phyloP scores from a whole-genome alignment of 1,140 invertebrate species.

The Pararge aegeria region DNA sequence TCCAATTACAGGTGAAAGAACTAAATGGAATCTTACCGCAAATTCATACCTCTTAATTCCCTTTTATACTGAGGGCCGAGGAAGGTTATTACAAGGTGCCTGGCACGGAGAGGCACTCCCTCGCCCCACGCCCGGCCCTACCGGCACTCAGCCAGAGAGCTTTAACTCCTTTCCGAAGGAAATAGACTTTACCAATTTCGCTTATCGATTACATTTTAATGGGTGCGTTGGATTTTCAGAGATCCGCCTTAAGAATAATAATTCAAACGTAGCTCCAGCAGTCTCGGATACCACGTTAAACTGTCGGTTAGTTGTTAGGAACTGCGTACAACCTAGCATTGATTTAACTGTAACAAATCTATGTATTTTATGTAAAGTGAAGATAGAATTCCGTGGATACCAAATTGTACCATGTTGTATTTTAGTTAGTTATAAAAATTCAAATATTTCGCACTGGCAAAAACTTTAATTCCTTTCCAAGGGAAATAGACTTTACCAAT shows the following conservation, averaged over 20 bases:
- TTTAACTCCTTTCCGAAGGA: constrained; percentile 11
- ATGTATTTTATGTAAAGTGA: no score
- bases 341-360: no score
- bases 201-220: constrained; percentile 23
- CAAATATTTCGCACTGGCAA: no score
- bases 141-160: constrained; percentile 30
- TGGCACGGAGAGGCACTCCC: constrained; percentile 40
- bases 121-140: no score
- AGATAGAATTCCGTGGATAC: no score
- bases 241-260: neutral
- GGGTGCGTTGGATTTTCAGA: neutral
- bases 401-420: no score
- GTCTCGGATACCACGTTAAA: no score
- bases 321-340: no score
- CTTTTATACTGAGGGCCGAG: constrained; percentile 43
- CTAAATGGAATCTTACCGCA: constrained; percentile 26
- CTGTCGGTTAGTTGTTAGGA: no score
- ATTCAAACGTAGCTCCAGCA: no score
- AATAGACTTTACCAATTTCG: constrained; percentile 12
- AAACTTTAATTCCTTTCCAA: constrained; percentile 12
- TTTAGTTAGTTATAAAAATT: no score
- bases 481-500: constrained; percentile 9
- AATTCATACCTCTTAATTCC: constrained; percentile 47
- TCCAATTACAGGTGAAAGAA: constrained; percentile 16
- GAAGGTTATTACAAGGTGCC: constrained; percentile 35